A percentile compares a stretch with the other conserved stretches of the same genome.
Conservation (phyloP, 2,797 vertebrate species). For the Acipenser ruthenus region DNA sequence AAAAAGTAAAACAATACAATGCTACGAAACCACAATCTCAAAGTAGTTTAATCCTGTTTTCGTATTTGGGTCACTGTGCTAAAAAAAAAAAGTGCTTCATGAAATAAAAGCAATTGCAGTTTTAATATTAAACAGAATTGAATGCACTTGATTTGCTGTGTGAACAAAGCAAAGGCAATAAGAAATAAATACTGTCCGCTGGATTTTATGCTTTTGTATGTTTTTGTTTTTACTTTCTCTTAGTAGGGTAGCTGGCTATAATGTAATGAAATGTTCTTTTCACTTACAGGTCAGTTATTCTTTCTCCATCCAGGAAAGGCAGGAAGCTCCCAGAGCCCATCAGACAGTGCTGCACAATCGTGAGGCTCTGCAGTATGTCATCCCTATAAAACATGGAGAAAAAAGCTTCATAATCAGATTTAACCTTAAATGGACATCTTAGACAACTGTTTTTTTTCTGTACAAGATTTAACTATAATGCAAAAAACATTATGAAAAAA, state of each 20-base stretch:
- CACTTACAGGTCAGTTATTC: slow-evolving; percentile 80
- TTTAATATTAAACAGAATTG: neutral
- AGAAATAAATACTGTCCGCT: neutral
- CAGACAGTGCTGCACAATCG: slow-evolving; percentile 89
- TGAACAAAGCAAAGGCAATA: neutral
- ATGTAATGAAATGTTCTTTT: neutral
- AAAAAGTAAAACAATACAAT: neutral
- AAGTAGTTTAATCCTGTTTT: too few species aligned
- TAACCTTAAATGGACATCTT: neutral
- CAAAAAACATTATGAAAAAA: too few species aligned
- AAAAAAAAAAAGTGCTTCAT: too few species aligned
- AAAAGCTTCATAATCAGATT: slow-evolving; percentile 3
- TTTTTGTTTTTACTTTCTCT: too few species aligned
- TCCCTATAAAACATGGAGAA: slow-evolving; percentile 60
- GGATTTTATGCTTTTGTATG: too few species aligned
- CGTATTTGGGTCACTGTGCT: too few species aligned
- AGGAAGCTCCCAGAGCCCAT: slow-evolving; percentile 85
- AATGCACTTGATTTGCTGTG: slow-evolving; percentile 10
- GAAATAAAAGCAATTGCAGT: too few species aligned
- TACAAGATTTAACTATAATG: too few species aligned
- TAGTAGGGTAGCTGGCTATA: neutral
- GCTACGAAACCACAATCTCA: too few species aligned
- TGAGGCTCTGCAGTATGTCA: slow-evolving; percentile 86
- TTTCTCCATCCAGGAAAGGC: slow-evolving; percentile 81
- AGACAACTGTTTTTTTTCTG: too few species aligned